Evolutionary conservation across 2,888 invertebrate species (phyloP).

Genomic region (Danaus chrysippus): DNA sequence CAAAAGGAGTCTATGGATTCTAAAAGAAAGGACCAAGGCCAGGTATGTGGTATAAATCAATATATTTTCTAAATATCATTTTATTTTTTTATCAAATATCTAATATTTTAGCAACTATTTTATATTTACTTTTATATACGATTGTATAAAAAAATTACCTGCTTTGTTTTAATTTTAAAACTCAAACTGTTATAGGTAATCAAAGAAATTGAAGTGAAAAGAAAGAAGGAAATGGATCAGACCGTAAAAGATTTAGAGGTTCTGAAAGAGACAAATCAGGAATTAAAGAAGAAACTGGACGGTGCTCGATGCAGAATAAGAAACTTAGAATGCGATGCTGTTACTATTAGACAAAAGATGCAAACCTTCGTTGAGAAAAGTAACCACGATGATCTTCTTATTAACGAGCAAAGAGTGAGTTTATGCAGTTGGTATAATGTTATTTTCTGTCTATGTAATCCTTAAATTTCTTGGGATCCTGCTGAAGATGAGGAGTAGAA

Average conservation of each 20-base stretch:
- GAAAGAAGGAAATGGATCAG: constrained; percentile 78
- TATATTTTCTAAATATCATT: constrained; percentile 8
- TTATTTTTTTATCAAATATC: not conserved
- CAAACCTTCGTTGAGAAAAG: constrained; percentile 81
- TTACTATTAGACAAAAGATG: constrained; percentile 78
- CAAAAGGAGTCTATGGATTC: constrained; percentile 49
- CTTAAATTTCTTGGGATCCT: too few species aligned
- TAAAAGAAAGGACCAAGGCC: constrained; percentile 56
- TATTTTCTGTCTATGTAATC: too few species aligned
- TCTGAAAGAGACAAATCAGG: constrained; percentile 77
- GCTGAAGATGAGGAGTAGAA: too few species aligned
- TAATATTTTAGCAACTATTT: too few species aligned
- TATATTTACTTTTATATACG: too few species aligned
- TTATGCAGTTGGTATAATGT: not conserved
- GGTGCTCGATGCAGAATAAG: constrained; percentile 83
- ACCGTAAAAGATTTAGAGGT: constrained; percentile 79
- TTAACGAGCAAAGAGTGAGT: constrained; percentile 80
- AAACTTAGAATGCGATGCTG: constrained; percentile 82
- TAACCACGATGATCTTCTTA: constrained; percentile 80
- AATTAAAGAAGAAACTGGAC: constrained; percentile 81
- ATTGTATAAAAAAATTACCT: not conserved
- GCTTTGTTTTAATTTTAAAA: not conserved
- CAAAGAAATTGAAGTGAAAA: constrained; percentile 75
- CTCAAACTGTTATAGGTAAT: constrained; percentile 49
- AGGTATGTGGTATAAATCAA: constrained; percentile 40